Percentiles rank a stretch among this genome's conserved stretches.
These are phyloP conservation scores for Strigamia crassipes DNA, from an alignment of 2,888 invertebrate genomes.

Conservation along the genomic window DNA sequence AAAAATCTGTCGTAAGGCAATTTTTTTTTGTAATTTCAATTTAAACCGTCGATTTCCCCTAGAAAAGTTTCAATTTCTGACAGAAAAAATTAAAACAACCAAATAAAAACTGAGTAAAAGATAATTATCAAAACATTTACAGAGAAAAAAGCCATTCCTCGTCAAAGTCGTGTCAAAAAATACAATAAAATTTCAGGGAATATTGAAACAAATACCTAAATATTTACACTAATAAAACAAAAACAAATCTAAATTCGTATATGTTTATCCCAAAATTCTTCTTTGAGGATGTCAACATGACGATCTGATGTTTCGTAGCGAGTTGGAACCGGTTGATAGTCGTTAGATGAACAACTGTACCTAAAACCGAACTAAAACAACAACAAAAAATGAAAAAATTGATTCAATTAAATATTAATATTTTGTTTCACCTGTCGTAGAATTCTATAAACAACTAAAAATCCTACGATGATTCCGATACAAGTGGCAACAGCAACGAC, in stretches of 20 bases:
- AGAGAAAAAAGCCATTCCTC: not conserved
- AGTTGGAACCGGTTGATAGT: constrained; percentile 28
- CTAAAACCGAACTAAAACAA: not conserved
- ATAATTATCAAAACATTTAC: constrained; percentile 15
- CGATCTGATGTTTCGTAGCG: constrained; percentile 12
- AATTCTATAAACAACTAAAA: constrained; percentile 37
- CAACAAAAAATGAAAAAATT: not conserved
- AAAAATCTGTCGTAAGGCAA: not conserved
- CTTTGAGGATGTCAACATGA: not conserved
- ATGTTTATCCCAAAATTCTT: constrained; percentile 24
- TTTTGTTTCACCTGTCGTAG: not conserved
- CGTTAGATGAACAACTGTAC: not conserved
- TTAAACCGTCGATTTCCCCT: not conserved
- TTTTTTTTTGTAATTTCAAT: not conserved
- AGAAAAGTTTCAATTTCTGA: not conserved
- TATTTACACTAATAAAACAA: constrained; percentile 39
- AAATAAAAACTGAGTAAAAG: not conserved
- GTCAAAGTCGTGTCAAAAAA: constrained; percentile 4
- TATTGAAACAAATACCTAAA: constrained; percentile 22
- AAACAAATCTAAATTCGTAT: constrained; percentile 41
- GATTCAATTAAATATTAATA: not conserved
- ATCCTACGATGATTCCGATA: not conserved
- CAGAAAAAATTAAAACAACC: not conserved
- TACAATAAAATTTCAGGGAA: constrained; percentile 13
- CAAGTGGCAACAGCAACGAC: constrained; percentile 28